Conservation (phyloP, 1,140 invertebrate genomes). For the Macrobrachium nipponense region DNA sequence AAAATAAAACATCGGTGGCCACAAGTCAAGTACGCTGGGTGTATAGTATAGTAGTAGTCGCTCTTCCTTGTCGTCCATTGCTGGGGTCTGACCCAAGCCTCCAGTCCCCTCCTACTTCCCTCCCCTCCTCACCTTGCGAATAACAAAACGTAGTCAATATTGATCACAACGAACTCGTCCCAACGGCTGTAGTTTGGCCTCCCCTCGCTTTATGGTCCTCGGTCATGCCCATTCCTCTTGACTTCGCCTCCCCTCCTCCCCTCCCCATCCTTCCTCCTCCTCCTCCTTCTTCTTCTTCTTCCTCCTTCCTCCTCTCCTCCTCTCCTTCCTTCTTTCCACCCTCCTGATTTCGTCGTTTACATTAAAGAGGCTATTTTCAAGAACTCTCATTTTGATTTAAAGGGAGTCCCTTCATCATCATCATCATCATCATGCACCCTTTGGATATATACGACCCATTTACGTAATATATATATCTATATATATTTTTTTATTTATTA, state of each 20-base stretch:
- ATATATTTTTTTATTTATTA: too few relatives aligned
- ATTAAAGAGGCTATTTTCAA: background rate
- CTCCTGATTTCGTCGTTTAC: background rate
- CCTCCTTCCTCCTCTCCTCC: background rate
- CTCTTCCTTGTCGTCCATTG: slow-evolving; percentile 35
- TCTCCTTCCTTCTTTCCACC: too few relatives aligned
- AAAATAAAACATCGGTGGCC: background rate
- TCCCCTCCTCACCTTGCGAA: slow-evolving; percentile 37
- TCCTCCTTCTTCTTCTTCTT: background rate
- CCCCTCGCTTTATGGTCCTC: background rate
- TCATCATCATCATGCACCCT: too few relatives aligned
- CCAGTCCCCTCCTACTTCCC: too few relatives aligned
- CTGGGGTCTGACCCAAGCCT: slow-evolving; percentile 27
- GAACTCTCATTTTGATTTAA: background rate
- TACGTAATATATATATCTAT: too few relatives aligned
- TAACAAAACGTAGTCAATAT: slow-evolving; percentile 57
- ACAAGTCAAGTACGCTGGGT: too few relatives aligned
- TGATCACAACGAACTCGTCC: slow-evolving; percentile 29
- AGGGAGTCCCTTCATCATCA: background rate
- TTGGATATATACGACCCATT: too few relatives aligned
- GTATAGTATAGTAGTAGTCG: too few relatives aligned
- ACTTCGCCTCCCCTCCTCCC: background rate
- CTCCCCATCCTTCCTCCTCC: background rate
- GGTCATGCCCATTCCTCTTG: background rate
- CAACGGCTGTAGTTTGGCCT: background rate